phyloP scores from a whole-genome alignment of 2,797 vertebrate species.

The Gorsachius magnificus region DNA sequence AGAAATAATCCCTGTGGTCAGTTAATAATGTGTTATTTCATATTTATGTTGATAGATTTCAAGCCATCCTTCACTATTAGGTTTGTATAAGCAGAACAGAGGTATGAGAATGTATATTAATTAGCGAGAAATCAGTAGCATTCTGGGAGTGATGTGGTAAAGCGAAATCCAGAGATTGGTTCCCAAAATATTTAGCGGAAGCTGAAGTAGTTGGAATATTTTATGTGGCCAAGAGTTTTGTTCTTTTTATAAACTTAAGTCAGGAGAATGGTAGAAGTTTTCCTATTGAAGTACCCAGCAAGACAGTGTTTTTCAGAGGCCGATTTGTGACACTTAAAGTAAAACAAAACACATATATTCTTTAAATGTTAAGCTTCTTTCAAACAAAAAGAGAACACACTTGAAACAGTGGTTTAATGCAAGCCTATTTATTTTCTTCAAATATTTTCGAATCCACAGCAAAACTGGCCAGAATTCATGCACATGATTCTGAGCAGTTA shows the following conservation, averaged over 20 bases:
- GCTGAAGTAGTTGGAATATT: neutral
- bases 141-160: neutral
- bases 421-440: neutral
- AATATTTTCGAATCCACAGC: neutral
- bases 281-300: neutral
- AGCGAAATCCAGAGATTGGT: neutral
- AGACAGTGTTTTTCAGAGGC: neutral
- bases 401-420: neutral
- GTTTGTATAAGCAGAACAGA: neutral
- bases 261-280: neutral
- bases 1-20: neutral
- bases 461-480: neutral
- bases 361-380: neutral
- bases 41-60: neutral
- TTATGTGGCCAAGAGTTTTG: neutral
- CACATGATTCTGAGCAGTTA: neutral
- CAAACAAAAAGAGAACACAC: neutral
- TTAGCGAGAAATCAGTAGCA: neutral
- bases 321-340: neutral
- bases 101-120: neutral
- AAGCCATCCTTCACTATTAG: neutral
- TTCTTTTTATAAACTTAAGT: neutral
- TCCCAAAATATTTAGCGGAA: neutral
- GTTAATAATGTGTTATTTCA: neutral
- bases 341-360: neutral